Evolutionary conservation across 1,140 invertebrate genomes (phyloP), one percentile per base, ranked within the genome.

Genomic region (Calycopis cecrops): DNA sequence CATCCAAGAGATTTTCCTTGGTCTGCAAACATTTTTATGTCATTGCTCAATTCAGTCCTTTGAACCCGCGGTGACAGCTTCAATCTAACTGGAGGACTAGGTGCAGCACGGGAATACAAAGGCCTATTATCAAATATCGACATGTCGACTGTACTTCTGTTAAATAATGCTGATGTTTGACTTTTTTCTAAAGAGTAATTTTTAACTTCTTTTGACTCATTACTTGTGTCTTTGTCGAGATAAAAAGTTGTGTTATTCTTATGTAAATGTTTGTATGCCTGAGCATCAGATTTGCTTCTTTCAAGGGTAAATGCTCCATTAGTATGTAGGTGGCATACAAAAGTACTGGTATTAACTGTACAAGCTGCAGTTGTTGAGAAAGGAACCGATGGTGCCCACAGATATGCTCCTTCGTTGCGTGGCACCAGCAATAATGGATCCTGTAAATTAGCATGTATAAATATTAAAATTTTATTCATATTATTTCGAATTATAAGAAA

Each of bases 341-440:
- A 87, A 11, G 79, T 79, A 58, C 62, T 73, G 7, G 76, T 77
- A 49, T 78, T 85, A 1, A 75, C 65, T 12, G 76, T 76, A 50
- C 81, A 85, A 0, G 82, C 80, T 14, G 80, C 73, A 18, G 62
- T 70, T 14, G 79, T 76, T 3, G 85, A 87, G 44, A 85, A 79
- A 14, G 85, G 84, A 16, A 83, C 65, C 8, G 83, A 64, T 0
- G 86, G 87, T 12, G 79, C 82, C 82, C 84, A 88, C 48, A 84
- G 63, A 64, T 80, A 88, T 11, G 86, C 86, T 38, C 91, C 91
- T 62, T 90, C 88, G 82, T 92, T 92, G 57, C 91, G 80, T 33
- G 91, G 91, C 60, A 90, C 90, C 73, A 92, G 85, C 11, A 92
- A 68, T n/a, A 92, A 71, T 3, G 91, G 91, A 78, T 92, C 88